Base-by-base conservation (phyloP, 2,888 invertebrate species). In the Scaptomyza flava region DNA sequence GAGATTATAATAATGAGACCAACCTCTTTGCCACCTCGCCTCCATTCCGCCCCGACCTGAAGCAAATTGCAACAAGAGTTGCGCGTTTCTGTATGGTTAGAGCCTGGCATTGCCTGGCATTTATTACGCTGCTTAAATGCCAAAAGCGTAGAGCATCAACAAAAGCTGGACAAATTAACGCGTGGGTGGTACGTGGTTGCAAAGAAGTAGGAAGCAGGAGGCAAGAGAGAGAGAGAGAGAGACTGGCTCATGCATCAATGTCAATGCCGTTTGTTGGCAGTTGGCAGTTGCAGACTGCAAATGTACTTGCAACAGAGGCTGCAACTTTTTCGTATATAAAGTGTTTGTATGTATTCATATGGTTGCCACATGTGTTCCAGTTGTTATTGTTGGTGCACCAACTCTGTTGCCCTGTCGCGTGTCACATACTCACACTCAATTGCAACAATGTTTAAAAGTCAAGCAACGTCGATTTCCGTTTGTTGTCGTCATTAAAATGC, bases 401-500 rank as follows among this genome's bases (percentile, higher is more conserved):
- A n/a, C n/a, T n/a, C n/a, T n/a, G n/a, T 38, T 27, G 27, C 27
- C 23, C 3, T n/a, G 43, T 86, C 82, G 87, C 87, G 85, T 87
- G 84, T 84, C 79, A 72, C 52, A 43, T 27, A 41, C 23, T 23
- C 48, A 17, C 34, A 36, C 23, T 31, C 23, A 23, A 11, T 30
- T 56, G 76, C 87, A 72, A 84, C 85, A 81, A 56, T 87, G 82
- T 84, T 73, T 68, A 65, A 50, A 68, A 75, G 84, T 87, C 84
- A 79, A 73, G 76, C 84, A 76, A 76, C 84, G 66, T 86, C 84
- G 81, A 83, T 84, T 82, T 82, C 87, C 84, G 84, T 76, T 82
- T 81, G 81, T 82, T 72, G 81, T 72, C 84, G 72, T 86, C 82
- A 82, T 82, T 82, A 82, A 86, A 86, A 86, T 70, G 67, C 81